Evolutionary conservation across 2,888 invertebrate genomes (phyloP), one percentile per base, ranked within the genome.

Genomic region (Asteroscopus sphinx): DNA sequence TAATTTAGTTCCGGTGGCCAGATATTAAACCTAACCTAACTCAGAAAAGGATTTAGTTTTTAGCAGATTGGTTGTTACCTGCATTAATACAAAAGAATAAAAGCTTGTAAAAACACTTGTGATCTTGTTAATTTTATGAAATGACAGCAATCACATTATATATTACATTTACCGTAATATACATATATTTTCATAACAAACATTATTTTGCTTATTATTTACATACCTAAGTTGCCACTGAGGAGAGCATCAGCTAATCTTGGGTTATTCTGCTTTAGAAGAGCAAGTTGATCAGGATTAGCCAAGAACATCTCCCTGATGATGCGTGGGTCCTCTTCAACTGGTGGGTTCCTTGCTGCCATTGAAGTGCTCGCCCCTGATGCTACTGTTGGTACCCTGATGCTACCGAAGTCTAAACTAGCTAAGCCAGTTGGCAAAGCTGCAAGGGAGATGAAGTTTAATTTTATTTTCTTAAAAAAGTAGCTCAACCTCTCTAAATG

Each of bases 231-330:
- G 87, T 97, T 97, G 21, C 98, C 98, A 77, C 97, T 97, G 0
- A 97, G 94, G 21, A 99, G 90, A 13, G 99, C 99, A 87, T 99
- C 99, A 8, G 99, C 99, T 57, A 99, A 91, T 70, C 97, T 95
- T 5, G 99, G 98, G 94, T 99, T 99, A 81, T 99, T 98, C 87
- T 99, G 98, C 85, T 98, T 98, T 6, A 99, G 93, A 57, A 99
- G 87, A 0, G 99, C 97, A 54, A 99, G 91, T 84, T 99, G 98
- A 83, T 98, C 98, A 0, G 99, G 99, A 90, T 98, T 98, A 25
- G 97, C 96, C 37, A 98, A 88, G 77, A 98, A 97, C 96, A 98
- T 97, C 80, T 98, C 97, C 68, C 97, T 95, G 52, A 98, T 97
- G 79, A 96, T 95, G 13, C 96, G 96, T 6, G 98, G 98, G 90